phyloP scores from a whole-genome alignment of 2,888 invertebrate genomes.

The Tupiocoris notatus region DNA sequence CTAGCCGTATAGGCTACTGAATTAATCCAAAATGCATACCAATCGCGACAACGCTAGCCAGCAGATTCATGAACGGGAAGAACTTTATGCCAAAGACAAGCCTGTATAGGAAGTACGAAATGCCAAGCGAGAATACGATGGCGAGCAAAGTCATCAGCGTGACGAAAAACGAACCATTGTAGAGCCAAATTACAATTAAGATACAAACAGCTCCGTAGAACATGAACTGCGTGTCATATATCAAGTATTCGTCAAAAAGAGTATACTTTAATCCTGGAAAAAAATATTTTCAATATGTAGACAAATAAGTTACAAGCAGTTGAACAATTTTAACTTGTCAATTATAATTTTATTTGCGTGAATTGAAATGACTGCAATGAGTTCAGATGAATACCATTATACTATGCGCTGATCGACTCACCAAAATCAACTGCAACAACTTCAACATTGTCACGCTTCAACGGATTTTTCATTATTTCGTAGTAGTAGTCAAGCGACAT shows the following conservation, averaged over 20 bases:
- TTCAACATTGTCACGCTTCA: conserved; percentile 60
- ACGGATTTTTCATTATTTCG: conserved; percentile 61
- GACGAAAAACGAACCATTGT: conserved; percentile 82
- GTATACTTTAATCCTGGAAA: conserved; percentile 70
- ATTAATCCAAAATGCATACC: conserved; percentile 59
- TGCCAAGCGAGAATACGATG: conserved; percentile 80
- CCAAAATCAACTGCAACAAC: conserved; percentile 82
- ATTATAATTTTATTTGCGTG: too few relatives aligned
- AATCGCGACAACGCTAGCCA: conserved; percentile 87
- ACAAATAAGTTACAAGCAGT: too few relatives aligned
- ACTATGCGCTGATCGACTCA: too few relatives aligned
- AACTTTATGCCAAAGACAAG: conserved; percentile 81
- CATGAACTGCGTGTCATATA: conserved; percentile 79
- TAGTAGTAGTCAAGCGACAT: conserved; percentile 71
- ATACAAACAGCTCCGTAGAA: conserved; percentile 75
- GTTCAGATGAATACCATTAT: too few relatives aligned
- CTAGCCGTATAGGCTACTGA: neutral
- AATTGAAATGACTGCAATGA: too few relatives aligned
- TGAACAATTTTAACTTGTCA: too few relatives aligned
- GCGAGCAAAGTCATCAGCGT: conserved; percentile 80
- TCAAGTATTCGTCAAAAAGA: conserved; percentile 78
- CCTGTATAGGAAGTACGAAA: conserved; percentile 88
- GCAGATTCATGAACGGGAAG: conserved; percentile 97
- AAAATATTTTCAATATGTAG: neutral
- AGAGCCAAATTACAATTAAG: conserved; percentile 77